A percentile compares a stretch with the other conserved stretches of the same genome.
Evolutionary conservation across 2,888 invertebrate genomes (phyloP).

Genomic region (Mylabris sibirica): DNA sequence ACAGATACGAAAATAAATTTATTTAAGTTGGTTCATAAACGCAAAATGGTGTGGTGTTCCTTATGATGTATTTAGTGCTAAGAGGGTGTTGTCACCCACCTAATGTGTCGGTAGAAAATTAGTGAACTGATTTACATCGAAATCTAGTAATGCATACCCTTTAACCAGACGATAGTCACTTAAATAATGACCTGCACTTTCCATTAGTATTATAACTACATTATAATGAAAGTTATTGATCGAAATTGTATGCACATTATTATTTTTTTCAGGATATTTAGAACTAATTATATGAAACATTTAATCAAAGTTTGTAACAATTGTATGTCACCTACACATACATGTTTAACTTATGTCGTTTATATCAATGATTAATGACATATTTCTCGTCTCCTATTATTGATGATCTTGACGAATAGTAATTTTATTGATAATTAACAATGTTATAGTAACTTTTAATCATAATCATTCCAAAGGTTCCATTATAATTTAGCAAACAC

Average conservation of each 20-base stretch:
- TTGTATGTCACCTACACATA: not conserved
- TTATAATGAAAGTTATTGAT: constrained; percentile 28
- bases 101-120: constrained; percentile 37
- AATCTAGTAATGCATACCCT: constrained; percentile 37
- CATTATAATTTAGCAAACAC: not conserved
- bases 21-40: constrained; percentile 16
- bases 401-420: not conserved
- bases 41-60: constrained; percentile 31
- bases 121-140: constrained; percentile 39
- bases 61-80: constrained; percentile 38
- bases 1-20: constrained; percentile 17
- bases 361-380: constrained; percentile 7
- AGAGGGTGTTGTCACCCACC: constrained; percentile 35
- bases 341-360: not conserved
- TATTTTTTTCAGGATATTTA: not conserved
- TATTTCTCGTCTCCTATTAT: not conserved
- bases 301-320: not conserved
- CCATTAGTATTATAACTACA: constrained; percentile 31
- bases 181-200: constrained; percentile 35
- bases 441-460: not conserved
- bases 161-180: constrained; percentile 31
- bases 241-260: constrained; percentile 21
- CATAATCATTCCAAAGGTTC: not conserved
- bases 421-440: not conserved
- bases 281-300: not conserved